These are phyloP conservation scores for Campopleginae sp. DNA, from an alignment of 2,888 invertebrate species.

Conservation along the genomic window DNA sequence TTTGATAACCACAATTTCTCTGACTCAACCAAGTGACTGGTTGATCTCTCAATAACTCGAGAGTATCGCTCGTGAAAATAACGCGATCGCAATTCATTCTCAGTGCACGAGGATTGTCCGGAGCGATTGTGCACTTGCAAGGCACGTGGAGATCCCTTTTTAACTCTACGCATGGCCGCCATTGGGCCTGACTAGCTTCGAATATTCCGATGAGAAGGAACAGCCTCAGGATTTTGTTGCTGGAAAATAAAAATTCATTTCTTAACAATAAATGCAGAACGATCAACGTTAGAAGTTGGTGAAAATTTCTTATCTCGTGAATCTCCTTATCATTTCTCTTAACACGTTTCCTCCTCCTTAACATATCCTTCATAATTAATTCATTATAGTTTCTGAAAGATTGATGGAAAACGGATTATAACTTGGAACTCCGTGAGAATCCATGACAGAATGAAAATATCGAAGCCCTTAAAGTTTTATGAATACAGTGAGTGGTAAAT, in stretches of 20 bases:
- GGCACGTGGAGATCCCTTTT: slow-evolving; percentile 91
- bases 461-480: background rate
- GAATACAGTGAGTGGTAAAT: background rate
- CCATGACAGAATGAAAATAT: background rate
- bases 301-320: background rate
- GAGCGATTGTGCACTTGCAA: slow-evolving; percentile 86
- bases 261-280: background rate
- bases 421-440: background rate
- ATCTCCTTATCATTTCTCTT: background rate
- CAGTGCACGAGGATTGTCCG: slow-evolving; percentile 85
- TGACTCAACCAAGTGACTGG: slow-evolving; percentile 93
- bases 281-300: background rate
- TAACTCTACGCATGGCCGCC: slow-evolving; percentile 91
- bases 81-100: slow-evolving; percentile 93
- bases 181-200: slow-evolving; percentile 77
- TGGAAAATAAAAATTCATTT: slow-evolving; percentile 36
- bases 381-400: no score
- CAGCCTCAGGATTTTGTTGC: slow-evolving; percentile 35
- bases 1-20: slow-evolving; percentile 92
- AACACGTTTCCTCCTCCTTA: background rate
- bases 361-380: background rate
- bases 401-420: background rate
- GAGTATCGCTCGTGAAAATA: slow-evolving; percentile 92
- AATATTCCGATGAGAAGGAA: slow-evolving; percentile 68
- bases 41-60: slow-evolving; percentile 91